Conservation (phyloP, 2,888 invertebrate species). For the Ctena decussata region DNA sequence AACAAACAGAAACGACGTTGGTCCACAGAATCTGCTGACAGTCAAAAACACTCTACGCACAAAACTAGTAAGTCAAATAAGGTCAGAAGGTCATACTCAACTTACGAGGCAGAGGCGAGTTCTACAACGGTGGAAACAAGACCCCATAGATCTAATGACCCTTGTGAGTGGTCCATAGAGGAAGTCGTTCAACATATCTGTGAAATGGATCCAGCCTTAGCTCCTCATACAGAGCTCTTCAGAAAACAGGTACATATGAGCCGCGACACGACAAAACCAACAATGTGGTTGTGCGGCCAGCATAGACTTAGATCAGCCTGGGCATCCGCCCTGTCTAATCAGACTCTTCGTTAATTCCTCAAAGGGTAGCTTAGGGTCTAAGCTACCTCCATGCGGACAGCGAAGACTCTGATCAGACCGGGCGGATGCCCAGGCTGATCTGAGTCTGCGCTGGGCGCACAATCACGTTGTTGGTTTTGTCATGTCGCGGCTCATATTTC, state of each 20-base stretch:
- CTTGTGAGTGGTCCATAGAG: slow-evolving; percentile 93
- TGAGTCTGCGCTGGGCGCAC: too few species aligned
- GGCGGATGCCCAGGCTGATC: too few species aligned
- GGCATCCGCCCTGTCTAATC: too few species aligned
- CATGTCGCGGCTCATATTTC: too few species aligned
- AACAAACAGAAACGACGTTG: slow-evolving; percentile 78
- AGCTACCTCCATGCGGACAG: too few species aligned
- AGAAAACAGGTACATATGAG: slow-evolving; percentile 94
- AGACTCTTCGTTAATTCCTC: too few species aligned
- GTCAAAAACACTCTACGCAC: slow-evolving; percentile 74
- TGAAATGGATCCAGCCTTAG: slow-evolving; percentile 93
- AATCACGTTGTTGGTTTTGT: too few species aligned
- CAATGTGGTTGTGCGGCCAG: too few species aligned
- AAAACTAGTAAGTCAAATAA: slow-evolving; percentile 61
- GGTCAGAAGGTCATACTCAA: slow-evolving; percentile 63
- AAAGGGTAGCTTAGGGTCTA: too few species aligned
- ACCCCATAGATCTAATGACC: slow-evolving; percentile 73
- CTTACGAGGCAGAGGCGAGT: slow-evolving; percentile 85
- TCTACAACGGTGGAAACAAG: slow-evolving; percentile 83
- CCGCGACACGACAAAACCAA: too few species aligned
- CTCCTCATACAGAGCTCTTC: slow-evolving; percentile 96
- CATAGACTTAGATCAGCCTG: too few species aligned
- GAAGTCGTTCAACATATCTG: slow-evolving; percentile 97
- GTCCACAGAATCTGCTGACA: slow-evolving; percentile 86
- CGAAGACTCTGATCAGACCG: too few species aligned